phyloP scores from a whole-genome alignment of 2,797 vertebrate genomes.

The Karalla daura region DNA sequence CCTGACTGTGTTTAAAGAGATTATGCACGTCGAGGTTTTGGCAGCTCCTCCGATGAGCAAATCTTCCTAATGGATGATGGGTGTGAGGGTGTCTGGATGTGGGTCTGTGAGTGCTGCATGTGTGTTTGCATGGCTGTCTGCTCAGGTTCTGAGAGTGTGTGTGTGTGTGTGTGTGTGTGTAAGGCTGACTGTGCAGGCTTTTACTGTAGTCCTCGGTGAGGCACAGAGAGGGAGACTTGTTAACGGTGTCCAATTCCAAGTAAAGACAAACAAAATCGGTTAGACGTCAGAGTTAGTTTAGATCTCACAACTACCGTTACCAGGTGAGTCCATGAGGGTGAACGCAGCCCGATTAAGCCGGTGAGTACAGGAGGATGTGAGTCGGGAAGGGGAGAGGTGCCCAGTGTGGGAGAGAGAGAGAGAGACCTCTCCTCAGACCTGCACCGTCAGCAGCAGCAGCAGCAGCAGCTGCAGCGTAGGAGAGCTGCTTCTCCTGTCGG shows the following conservation, averaged over 20 bases:
- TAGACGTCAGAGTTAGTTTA: conserved; percentile 48
- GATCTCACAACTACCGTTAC: conserved; percentile 28
- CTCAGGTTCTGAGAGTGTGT: not conserved
- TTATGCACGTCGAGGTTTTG: conserved; percentile 31
- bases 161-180: conserved; percentile 30
- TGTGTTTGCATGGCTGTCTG: not conserved
- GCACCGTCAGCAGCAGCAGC: too few species aligned
- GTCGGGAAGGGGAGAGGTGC: conserved; percentile 44
- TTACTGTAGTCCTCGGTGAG: conserved; percentile 80
- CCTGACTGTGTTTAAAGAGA: conserved; percentile 58
- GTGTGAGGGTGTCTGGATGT: not conserved
- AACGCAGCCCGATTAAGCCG: conserved; percentile 41
- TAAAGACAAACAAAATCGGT: conserved; percentile 66
- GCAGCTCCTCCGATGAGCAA: not conserved
- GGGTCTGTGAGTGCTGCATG: not conserved
- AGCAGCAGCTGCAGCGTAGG: too few species aligned
- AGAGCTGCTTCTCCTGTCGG: conserved; percentile 27
- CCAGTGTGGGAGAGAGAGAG: conserved; percentile 41
- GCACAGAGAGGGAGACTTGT: conserved; percentile 76
- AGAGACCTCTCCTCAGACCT: conserved; percentile 28
- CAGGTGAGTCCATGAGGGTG: conserved; percentile 40
- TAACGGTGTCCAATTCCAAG: conserved; percentile 60
- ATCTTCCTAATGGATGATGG: not conserved
- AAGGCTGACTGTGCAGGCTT: conserved; percentile 82
- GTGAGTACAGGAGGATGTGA: conserved; percentile 58